Percentiles rank a stretch among this genome's conserved stretches.
These are phyloP conservation scores for Cantharis flavilabris DNA, from an alignment of 2,888 invertebrate species.

Conservation along the genomic window DNA sequence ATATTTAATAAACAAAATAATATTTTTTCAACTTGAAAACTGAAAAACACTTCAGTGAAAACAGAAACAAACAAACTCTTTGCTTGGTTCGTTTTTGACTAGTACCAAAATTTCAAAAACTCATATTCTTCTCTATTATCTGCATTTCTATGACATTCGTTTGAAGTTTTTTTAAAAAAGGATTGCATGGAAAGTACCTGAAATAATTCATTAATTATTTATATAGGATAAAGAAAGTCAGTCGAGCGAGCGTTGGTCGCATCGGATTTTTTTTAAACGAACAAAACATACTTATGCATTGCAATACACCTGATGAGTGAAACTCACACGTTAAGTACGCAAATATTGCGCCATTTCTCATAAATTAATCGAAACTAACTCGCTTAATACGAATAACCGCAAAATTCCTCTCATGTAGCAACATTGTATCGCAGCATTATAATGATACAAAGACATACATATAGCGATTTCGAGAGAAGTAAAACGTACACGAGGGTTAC, in stretches of 20 bases:
- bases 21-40: too few relatives aligned
- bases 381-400: neutral
- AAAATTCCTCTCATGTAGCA: neutral
- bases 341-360: neutral
- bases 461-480: neutral
- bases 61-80: too few relatives aligned
- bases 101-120: too few relatives aligned
- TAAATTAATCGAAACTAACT: neutral
- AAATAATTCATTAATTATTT: neutral
- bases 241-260: neutral
- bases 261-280: neutral
- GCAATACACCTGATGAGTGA: neutral
- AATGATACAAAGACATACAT: neutral
- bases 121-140: too few relatives aligned
- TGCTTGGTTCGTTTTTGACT: too few relatives aligned
- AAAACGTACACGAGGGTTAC: neutral
- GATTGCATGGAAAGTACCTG: neutral
- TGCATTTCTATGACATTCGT: neutral
- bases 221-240: neutral
- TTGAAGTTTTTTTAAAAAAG: neutral
- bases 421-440: neutral
- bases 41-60: too few relatives aligned
- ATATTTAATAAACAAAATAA: too few relatives aligned
- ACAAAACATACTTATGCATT: neutral
- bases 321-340: neutral